Percentiles rank a stretch among this genome's conserved stretches.
phyloP scores from a whole-genome alignment of 1,140 invertebrate species.

The Magallana ariakensis region DNA sequence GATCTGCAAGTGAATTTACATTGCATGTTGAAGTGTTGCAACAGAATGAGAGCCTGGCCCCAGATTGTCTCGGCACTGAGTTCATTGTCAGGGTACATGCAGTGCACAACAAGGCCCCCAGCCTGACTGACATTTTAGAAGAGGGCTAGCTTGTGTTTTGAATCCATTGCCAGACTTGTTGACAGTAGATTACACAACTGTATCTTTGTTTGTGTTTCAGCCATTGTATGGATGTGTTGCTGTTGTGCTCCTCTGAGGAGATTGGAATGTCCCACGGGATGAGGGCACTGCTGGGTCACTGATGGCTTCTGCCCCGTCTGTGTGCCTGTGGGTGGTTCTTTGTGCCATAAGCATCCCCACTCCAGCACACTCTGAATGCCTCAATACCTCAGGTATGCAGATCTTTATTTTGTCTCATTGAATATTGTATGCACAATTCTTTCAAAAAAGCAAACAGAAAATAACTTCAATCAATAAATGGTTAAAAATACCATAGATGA shows the following conservation, averaged over 20 bases:
- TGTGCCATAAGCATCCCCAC: not conserved
- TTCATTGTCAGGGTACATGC: not conserved
- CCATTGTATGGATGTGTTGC: not conserved
- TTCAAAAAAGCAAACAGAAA: too few species aligned
- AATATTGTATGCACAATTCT: not conserved
- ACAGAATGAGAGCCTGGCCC: not conserved
- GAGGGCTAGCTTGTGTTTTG: not conserved
- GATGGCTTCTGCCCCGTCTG: not conserved
- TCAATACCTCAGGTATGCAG: not conserved
- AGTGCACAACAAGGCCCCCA: not conserved
- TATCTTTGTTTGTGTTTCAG: constrained; percentile 10
- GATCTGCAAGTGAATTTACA: not conserved
- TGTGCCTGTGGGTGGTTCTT: not conserved
- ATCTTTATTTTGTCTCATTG: not conserved
- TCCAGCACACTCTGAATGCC: not conserved
- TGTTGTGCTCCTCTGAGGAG: not conserved
- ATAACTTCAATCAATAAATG: too few species aligned
- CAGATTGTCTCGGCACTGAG: not conserved
- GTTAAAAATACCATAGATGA: too few species aligned
- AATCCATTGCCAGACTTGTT: not conserved
- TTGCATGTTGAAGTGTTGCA: constrained; percentile 26
- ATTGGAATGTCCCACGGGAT: not conserved
- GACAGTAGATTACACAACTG: constrained; percentile 10
- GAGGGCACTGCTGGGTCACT: not conserved
- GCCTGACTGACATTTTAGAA: not conserved